Base-by-base conservation (phyloP, 2,113 vertebrate species). In the Leptobrachium leishanense region DNA sequence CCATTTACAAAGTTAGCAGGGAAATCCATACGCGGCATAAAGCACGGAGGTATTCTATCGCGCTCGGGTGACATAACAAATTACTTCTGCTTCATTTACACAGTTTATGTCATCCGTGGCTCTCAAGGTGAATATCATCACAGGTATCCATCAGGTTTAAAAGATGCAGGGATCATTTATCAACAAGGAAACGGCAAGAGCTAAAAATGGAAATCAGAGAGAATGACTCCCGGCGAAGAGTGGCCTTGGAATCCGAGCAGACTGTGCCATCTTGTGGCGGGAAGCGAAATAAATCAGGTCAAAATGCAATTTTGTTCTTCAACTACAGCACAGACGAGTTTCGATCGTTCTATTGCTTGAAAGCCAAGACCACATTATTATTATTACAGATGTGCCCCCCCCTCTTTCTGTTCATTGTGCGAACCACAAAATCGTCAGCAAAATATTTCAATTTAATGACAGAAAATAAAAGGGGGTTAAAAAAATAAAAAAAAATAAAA, bases 121-220 rank as follows among this genome's bases (percentile, higher is more conserved):
- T 68, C 65, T 80, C 71, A 74, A 74, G 78, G 78, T 80, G 78
- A 80, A 62, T 80, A 80, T 74, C 64, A 80, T 74, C 72, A 62
- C 78, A 80, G 78, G 78, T 80, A 74, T 42, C 71, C 2, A 80
- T 80, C 77, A 44, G 42, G 64, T 40, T 74, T 63, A 46, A 59
- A 74, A 68, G 65, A 64, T 68, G 72, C 72, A 68, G 41, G 59
- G 68, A 74, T 74, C 46, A 80, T 68, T 80, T 80, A 74, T 80
- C 78, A 68, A 39, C 77, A 79, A 40, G 10, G 43, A 31, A 43
- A 65, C 76, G 39, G 57, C 76, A 78, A 43, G 59, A 44, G 43
- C 62, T 73, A 6, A 50, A 66, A 72, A 43, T 41, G 9, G 63
- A 68, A 68, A 68, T 74, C 69, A 66, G 40, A 43, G 57, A n/a